Evolutionary conservation across 2,888 invertebrate species (phyloP).

Genomic region (Sacculina carcini): DNA sequence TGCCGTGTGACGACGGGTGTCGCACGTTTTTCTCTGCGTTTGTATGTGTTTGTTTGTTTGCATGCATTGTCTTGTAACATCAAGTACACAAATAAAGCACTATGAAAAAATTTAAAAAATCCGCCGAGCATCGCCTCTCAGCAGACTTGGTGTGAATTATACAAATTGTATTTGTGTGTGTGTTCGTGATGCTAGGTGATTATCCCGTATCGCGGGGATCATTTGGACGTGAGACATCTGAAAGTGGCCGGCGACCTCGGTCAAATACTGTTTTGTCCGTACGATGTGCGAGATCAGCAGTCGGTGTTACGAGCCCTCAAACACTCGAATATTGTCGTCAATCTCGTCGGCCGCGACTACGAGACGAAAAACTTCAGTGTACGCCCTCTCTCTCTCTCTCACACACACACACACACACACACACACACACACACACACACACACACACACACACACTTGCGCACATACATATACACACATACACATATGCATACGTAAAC

Average conservation of each 20-base stretch:
- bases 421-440: not conserved
- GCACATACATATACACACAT: not conserved
- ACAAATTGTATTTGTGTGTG: no score
- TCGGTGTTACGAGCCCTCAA: conserved; percentile 56
- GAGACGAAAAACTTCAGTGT: conserved; percentile 61
- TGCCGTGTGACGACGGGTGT: no score
- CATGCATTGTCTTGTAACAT: no score
- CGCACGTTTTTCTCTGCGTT: no score
- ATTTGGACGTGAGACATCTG: conserved; percentile 43
- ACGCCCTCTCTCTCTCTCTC: not conserved
- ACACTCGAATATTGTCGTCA: conserved; percentile 91
- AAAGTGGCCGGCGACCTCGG: conserved; percentile 82
- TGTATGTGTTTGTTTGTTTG: no score
- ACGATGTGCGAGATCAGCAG: conserved; percentile 54
- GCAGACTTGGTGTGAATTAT: no score
- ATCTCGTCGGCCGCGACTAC: conserved; percentile 69
- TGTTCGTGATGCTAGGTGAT: no score
- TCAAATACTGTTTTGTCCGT: conserved; percentile 71
- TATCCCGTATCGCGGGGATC: conserved; percentile 70
- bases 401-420: not conserved
- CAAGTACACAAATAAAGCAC: no score
- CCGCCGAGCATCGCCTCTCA: no score
- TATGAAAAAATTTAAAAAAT: no score
- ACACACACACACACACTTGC: no score
- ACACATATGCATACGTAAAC: not conserved